phyloP scores from a whole-genome alignment of 2,888 invertebrate species.

The Dusona sp. region DNA sequence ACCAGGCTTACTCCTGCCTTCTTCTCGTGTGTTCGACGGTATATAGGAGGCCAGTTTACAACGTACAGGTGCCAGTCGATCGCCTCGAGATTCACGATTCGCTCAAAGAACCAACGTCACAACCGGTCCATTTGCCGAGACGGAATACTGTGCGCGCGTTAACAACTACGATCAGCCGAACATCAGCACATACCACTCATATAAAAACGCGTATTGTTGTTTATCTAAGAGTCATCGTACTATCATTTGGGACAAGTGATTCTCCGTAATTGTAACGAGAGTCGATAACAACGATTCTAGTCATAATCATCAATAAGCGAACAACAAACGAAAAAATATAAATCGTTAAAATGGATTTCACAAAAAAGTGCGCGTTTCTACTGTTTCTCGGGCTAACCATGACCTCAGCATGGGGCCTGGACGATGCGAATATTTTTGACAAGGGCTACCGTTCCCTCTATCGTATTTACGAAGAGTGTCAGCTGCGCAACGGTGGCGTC shows the following conservation, averaged over 20 bases:
- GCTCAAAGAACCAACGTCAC: constrained; percentile 50
- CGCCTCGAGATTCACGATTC: constrained; percentile 67
- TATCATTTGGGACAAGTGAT: not conserved
- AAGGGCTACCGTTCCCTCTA: constrained; percentile 88
- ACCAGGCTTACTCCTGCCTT: constrained; percentile 42
- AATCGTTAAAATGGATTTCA: constrained; percentile 55
- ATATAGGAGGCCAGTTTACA: constrained; percentile 69
- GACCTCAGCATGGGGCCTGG: constrained; percentile 67
- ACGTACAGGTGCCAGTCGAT: constrained; percentile 71
- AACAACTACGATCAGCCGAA: not conserved
- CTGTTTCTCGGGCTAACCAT: constrained; percentile 65
- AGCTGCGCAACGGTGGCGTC: constrained; percentile 88
- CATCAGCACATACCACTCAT: not conserved
- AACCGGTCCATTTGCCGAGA: constrained; percentile 37
- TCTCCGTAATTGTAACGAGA: not conserved
- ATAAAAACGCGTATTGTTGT: not conserved
- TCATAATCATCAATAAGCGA: not conserved
- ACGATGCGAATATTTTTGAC: constrained; percentile 85
- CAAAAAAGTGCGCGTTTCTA: constrained; percentile 68
- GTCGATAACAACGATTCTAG: not conserved
- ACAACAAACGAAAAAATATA: not conserved
- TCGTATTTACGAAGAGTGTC: constrained; percentile 92
- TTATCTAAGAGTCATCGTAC: not conserved
- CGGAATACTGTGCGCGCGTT: constrained; percentile 53
- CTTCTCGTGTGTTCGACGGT: constrained; percentile 58